These are phyloP conservation scores for Adela reaumurella DNA, from an alignment of 2,888 invertebrate species.

Conservation along the genomic window DNA sequence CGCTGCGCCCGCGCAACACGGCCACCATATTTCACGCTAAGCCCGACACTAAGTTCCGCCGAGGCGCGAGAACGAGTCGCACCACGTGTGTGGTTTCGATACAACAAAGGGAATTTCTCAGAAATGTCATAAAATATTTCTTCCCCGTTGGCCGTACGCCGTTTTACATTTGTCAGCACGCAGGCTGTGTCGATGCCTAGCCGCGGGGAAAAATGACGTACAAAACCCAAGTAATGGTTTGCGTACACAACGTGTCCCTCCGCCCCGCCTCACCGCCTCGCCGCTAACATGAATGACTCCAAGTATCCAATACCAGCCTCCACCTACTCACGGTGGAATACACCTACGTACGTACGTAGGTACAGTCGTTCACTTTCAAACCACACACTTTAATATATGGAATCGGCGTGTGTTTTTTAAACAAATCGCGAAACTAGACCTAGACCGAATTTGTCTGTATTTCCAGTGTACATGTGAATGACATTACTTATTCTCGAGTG, in stretches of 20 bases:
- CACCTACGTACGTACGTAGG: no score
- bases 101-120: background rate
- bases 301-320: no score
- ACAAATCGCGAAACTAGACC: no score
- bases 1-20: no score
- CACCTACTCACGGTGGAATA: no score
- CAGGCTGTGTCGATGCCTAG: background rate
- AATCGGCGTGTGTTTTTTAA: no score
- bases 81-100: background rate
- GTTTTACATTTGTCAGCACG: background rate
- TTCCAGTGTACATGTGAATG: no score
- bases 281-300: background rate
- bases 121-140: background rate
- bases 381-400: no score
- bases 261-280: background rate
- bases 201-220: background rate
- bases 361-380: no score
- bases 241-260: background rate
- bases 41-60: background rate
- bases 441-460: no score
- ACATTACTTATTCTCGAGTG: no score
- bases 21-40: background rate
- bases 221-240: background rate
- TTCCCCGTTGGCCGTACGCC: background rate
- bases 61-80: background rate